Evolutionary conservation across 1,140 invertebrate species (phyloP), one percentile per base, ranked within the genome.

Genomic region (Neodiprion virginianus): DNA sequence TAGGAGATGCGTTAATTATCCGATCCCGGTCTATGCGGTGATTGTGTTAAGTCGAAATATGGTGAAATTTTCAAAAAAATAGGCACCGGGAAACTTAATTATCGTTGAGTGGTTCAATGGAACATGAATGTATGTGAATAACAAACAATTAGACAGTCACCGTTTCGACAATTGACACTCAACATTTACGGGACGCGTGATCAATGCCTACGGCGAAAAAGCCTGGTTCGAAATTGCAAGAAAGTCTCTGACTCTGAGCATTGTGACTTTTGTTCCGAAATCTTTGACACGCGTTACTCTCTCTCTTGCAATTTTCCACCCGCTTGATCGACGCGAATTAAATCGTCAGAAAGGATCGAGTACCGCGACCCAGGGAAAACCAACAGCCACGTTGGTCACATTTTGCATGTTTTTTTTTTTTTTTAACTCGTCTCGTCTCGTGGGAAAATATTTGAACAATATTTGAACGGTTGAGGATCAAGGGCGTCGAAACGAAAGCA

Each of bases 121-220:
- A 68, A 49, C 4, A 50, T 48, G 53, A 17, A 71, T 14, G n/a
- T 69, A 61, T 14, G n/a, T 61, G n/a, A 12, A 61, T 61, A 61
- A 61, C 53, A 61, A 85, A 84, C 84, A 83, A 84, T 82, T 75
- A 86, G 77, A 84, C 82, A 50, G 80, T 79, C 80, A 83, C 83
- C 72, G 53, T 80, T 81, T 83, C 74, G 79, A 86, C 83, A 86
- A 77, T 75, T 72, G 83, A 85, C 84, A 86, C 82, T 84, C 80
- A 85, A 71, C 70, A 71, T 71, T 71, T 21, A 71, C n/a, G 48
- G 70, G 5, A 23, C 21, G n/a, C 12, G 17, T 14, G 17, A 65
- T 14, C 12, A 65, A 65, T 21, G 17, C 17, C 17, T 21, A 21
- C 17, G 17, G 17, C 17, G 17, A 21, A 21, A 21, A 21, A 21